Conservation (phyloP, 2,888 invertebrate genomes). For the Tenodera sinensis region DNA sequence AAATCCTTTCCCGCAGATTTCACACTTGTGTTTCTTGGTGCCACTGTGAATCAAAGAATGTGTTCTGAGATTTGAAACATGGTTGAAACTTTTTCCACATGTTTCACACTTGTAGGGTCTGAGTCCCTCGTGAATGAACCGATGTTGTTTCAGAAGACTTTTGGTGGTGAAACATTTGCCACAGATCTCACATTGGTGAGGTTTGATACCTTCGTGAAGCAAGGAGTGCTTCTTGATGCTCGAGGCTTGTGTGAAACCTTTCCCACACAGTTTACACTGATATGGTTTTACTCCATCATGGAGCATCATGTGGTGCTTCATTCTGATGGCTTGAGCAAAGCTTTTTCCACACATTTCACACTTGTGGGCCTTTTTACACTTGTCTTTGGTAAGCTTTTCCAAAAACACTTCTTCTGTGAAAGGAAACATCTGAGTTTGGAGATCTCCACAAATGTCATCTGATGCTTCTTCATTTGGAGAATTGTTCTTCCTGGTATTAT, state of each 20-base stretch:
- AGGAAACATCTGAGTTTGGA: too few relatives aligned
- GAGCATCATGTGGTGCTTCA: background rate
- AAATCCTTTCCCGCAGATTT: constrained; percentile 96
- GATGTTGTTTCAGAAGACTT: background rate
- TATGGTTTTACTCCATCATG: background rate
- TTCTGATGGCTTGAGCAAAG: background rate
- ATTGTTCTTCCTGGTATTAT: too few relatives aligned
- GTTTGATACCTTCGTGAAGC: background rate
- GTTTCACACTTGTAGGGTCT: background rate
- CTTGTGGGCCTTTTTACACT: background rate
- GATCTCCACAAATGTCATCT: too few relatives aligned
- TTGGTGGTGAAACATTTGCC: background rate
- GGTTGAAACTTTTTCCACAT: background rate
- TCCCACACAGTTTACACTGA: background rate
- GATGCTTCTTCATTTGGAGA: too few relatives aligned
- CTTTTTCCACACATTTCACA: background rate
- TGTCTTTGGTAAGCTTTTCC: background rate
- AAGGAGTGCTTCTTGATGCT: background rate
- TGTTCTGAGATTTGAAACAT: background rate
- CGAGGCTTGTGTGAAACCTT: background rate
- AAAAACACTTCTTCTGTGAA: too few relatives aligned
- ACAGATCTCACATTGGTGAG: background rate
- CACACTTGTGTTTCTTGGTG: constrained; percentile 99
- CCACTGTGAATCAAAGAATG: constrained; percentile 53
- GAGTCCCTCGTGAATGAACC: background rate